Evolutionary conservation across 1,140 invertebrate species (phyloP).

Genomic region (Lerema accius): DNA sequence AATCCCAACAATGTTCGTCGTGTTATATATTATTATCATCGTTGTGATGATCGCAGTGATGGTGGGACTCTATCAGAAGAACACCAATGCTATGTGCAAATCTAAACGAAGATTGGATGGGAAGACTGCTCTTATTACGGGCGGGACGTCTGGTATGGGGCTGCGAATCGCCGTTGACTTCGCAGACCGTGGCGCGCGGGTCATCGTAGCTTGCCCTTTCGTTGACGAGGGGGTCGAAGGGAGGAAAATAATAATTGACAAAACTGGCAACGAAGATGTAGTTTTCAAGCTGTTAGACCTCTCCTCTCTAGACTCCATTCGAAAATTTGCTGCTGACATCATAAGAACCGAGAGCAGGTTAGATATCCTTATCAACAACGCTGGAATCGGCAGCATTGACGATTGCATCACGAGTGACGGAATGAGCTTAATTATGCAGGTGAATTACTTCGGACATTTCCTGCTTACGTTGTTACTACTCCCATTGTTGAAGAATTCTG

Average conservation of each 20-base stretch:
- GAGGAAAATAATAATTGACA: conserved; percentile 83
- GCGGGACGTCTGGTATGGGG: conserved; percentile 92
- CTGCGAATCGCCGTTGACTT: conserved; percentile 88
- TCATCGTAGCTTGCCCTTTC: conserved; percentile 84
- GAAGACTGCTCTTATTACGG: conserved; percentile 84
- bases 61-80: conserved; percentile 60
- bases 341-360: conserved; percentile 85
- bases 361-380: conserved; percentile 89
- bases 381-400: conserved; percentile 83
- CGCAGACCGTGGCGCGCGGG: conserved; percentile 86
- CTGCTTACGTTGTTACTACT: conserved; percentile 85
- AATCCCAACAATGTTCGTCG: conserved; percentile 49
- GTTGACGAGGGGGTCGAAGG: conserved; percentile 55
- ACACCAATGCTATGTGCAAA: conserved; percentile 56
- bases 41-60: conserved; percentile 49
- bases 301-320: conserved; percentile 86
- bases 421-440: conserved; percentile 85
- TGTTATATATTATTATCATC: conserved; percentile 40
- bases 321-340: conserved; percentile 87
- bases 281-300: conserved; percentile 87
- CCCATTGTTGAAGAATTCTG: conserved; percentile 81
- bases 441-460: conserved; percentile 88
- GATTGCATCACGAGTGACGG: conserved; percentile 83
- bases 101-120: conserved; percentile 57
- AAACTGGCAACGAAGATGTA: conserved; percentile 85